phyloP scores from a whole-genome alignment of 2,797 vertebrate genomes.

The Rhincodon typus region DNA sequence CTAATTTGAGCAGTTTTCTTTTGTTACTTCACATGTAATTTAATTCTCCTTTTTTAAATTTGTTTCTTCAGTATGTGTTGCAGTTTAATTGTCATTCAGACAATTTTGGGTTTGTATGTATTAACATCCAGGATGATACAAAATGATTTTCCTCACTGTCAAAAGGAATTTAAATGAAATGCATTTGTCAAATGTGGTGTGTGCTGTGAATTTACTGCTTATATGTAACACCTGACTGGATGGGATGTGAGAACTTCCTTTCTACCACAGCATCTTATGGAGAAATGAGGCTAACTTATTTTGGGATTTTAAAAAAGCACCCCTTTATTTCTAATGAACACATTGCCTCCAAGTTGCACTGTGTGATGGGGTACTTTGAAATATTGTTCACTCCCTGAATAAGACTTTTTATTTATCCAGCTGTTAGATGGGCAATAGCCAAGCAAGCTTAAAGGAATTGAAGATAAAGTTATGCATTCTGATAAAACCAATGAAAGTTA shows the following conservation, averaged over 20 bases:
- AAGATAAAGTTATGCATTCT: not conserved
- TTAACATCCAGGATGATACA: not conserved
- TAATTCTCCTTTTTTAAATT: not conserved
- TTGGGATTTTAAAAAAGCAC: not conserved
- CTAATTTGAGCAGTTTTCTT: not conserved
- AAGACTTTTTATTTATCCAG: not conserved
- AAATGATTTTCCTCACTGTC: not conserved
- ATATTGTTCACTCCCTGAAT: not conserved
- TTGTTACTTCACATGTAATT: not conserved
- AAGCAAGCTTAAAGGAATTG: not conserved
- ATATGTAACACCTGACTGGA: too few species aligned
- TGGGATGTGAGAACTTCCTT: not conserved
- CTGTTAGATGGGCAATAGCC: not conserved
- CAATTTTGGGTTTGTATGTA: not conserved
- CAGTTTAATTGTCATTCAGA: not conserved
- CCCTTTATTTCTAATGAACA: too few species aligned
- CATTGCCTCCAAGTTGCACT: not conserved
- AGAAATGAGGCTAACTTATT: not conserved
- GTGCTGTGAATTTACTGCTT: not conserved
- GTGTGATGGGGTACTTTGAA: not conserved
- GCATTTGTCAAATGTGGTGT: not conserved
- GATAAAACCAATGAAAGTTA: not conserved
- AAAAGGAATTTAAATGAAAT: not conserved
- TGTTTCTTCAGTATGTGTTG: not conserved
- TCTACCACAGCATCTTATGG: not conserved